Evolutionary conservation across 2,113 vertebrate genomes (phyloP).

Genomic region (Mustela nigripes): DNA sequence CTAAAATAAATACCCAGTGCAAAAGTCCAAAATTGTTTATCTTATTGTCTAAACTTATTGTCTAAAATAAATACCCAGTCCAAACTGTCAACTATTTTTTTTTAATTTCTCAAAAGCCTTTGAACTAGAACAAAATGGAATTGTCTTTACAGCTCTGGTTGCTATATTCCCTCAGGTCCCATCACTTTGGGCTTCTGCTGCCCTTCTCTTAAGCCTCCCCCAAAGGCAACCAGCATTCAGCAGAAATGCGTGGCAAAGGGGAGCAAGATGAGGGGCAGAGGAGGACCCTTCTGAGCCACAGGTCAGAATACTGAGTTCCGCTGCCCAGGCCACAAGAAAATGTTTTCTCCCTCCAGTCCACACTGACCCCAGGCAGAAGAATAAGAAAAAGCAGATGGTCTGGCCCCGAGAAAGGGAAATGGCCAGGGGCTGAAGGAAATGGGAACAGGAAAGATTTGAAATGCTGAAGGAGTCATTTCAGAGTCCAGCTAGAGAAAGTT

Average conservation of each 20-base stretch:
- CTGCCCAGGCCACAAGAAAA: conserved; percentile 38
- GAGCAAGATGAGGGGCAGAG: not conserved
- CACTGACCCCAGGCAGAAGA: not conserved
- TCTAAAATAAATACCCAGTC: not conserved
- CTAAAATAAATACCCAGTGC: not conserved
- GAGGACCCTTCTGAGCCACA: not conserved
- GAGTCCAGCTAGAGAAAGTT: not conserved
- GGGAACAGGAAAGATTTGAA: conserved; percentile 10
- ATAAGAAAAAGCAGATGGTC: conserved; percentile 60
- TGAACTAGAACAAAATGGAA: not conserved
- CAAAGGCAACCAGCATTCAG: not conserved
- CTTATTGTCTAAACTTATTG: not conserved
- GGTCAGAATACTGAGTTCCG: not conserved
- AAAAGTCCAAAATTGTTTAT: not conserved
- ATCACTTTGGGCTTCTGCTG: not conserved
- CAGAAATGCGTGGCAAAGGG: not conserved
- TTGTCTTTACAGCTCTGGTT: not conserved
- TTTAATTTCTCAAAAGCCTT: not conserved
- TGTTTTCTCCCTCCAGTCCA: not conserved
- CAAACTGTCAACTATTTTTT: not conserved
- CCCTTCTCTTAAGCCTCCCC: not conserved
- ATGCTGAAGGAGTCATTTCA: not conserved
- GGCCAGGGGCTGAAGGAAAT: conserved; percentile 23
- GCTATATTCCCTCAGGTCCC: not conserved
- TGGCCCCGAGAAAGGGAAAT: conserved; percentile 61